Base-by-base conservation (phyloP, 2,113 vertebrate genomes). In the Hemichromis elongatus region DNA sequence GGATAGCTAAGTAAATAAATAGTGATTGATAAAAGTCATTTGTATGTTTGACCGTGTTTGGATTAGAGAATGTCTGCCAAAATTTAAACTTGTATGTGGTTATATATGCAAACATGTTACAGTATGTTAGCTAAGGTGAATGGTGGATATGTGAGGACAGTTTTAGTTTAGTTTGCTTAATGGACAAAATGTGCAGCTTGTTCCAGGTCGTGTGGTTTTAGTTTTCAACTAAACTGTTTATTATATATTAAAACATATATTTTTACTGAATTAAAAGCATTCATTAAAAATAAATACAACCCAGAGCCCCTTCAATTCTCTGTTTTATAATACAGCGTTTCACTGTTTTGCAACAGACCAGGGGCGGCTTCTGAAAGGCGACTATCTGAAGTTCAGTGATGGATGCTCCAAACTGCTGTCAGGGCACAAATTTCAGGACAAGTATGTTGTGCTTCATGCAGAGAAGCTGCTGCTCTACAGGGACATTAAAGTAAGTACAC, bases 371-470 rank as follows among this genome's bases (percentile, higher is more conserved):
- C 26, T 95, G 57, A 98, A 97, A 96, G 95, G 96, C 16, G 96
- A 97, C 45, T 88, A 90, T 81, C 86, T 99, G 79, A 99, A 97
- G 95, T 97, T 96, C 94, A 99, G 95, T 86, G 98, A 98, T 63
- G 97, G 98, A 35, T 97, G 97, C 54, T 96, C 96, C 88, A 99
- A 99, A 94, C 95, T 98, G 52, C 95, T 99, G 40, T 97, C 97
- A 1, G 98, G 97, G 83, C 97, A 97, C 94, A 99, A 97, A 89
- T 99, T 99, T 95, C 98, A 99, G 91, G 98, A 99, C 26, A 97
- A 97, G 80, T 98, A 98, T 55, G 95, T 97, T 50, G 95, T 96
- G 26, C 96, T 99, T 21, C 94, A 28, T 57, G 96, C 97, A 84
- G 96, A 96, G 77, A 97, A 96, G 91, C 95, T 99, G 70, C 94